phyloP scores from a whole-genome alignment of 2,113 vertebrate species.

The Prunella himalayana region DNA sequence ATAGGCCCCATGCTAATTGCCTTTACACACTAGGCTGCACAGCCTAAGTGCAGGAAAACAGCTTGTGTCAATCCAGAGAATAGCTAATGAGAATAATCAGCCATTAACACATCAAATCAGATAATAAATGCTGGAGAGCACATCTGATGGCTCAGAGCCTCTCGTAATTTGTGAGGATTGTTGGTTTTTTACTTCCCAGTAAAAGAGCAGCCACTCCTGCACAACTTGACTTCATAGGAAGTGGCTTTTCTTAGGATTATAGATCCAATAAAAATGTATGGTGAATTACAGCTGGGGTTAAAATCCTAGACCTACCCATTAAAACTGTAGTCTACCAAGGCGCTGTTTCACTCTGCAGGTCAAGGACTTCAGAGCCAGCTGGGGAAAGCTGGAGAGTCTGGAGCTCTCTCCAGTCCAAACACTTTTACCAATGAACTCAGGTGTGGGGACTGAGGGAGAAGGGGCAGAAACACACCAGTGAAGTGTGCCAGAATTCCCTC shows the following conservation, averaged over 20 bases:
- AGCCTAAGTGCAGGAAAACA: neutral
- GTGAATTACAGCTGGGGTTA: neutral
- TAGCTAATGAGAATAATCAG: constrained; percentile 1
- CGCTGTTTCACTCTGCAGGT: neutral
- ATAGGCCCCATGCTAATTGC: neutral
- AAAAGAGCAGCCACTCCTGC: neutral
- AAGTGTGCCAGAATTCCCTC: neutral
- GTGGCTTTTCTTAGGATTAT: neutral
- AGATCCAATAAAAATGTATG: neutral
- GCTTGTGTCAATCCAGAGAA: neutral
- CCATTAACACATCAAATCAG: constrained; percentile 9
- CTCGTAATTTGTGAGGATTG: neutral
- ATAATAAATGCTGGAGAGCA: constrained; percentile 1
- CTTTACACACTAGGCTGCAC: neutral
- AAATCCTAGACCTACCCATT: neutral
- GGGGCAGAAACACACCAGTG: neutral
- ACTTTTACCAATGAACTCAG: neutral
- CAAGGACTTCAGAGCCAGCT: neutral
- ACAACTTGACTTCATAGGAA: neutral
- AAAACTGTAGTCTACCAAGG: neutral
- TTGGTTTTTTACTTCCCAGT: neutral
- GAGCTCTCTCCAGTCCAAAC: neutral
- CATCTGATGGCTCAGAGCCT: neutral
- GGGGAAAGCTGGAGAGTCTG: neutral
- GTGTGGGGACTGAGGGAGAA: neutral